Evolutionary conservation across 2,888 invertebrate genomes (phyloP), one percentile per base, ranked within the genome.

Genomic region (Pardosa pseudoannulata): DNA sequence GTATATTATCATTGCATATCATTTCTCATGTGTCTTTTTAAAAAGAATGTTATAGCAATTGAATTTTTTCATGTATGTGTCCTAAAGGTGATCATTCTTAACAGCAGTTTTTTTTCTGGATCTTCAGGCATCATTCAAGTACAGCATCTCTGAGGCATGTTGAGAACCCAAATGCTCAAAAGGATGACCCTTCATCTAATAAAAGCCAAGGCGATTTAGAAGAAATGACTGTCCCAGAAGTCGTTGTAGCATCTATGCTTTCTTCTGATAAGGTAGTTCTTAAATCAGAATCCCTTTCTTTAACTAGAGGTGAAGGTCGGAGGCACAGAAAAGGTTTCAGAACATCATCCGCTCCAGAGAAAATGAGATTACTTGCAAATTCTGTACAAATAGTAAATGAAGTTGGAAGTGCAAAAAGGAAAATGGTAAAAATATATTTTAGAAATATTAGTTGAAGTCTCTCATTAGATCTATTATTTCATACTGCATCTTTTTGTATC

Each of bases 311-410:
- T n/a, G 88, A 88, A 32, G 88, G 74, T 3, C 64, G 72, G 16
- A 79, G 79, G 6, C 88, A 88, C 31, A 75, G 85, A 41, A 88
- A 88, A 85, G 80, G 88, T 0, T 80, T 85, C 29, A 62, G 83
- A 50, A 86, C 86, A 19, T 78, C 86, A 1, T 88, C 88, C 9
- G 87, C 87, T n/a, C 88, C 87, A n/a, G 88, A 88, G 32, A 88
- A 88, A 64, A 81, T 88, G 71, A 64, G 88, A 65, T 56, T 88
- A 2, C 82, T 88, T 0, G 76, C 88, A 28, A 87, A 75, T 27
- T 88, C 88, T 46, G 39, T 88, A 65, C 71, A 88, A 11, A 83
- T 83, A 46, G 83, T 88, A 6, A 88, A 82, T 87, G 88, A 88
- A 65, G 64, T 88, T 32, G 79, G 82, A 19, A 65, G 71, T 62